phyloP scores from a whole-genome alignment of 2,113 vertebrate genomes.

The Rynchops niger region DNA sequence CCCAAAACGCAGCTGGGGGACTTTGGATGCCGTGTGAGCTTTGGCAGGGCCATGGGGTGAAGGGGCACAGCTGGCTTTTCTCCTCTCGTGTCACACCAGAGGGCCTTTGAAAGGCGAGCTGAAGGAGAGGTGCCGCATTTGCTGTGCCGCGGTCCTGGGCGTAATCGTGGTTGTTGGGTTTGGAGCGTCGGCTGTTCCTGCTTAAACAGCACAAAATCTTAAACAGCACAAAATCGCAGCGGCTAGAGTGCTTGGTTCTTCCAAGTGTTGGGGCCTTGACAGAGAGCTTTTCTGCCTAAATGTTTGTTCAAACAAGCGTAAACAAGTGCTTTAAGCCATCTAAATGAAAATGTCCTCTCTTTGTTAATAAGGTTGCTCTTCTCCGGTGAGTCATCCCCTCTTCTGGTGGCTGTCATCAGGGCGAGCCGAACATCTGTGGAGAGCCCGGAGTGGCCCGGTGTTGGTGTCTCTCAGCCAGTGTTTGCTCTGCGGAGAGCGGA shows the following conservation, averaged over 20 bases:
- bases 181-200: neutral
- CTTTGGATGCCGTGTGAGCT: neutral
- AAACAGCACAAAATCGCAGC: neutral
- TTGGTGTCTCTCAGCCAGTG: neutral
- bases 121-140: neutral
- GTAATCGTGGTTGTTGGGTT: neutral
- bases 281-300: neutral
- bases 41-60: accelerated
- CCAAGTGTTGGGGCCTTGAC: neutral
- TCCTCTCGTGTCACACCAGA: neutral
- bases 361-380: neutral
- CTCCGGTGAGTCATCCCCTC: neutral
- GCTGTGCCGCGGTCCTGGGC: neutral
- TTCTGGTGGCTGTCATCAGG: neutral
- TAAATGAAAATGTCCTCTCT: neutral
- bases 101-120: neutral
- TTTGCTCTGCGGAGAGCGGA: neutral
- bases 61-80: neutral
- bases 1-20: neutral
- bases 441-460: neutral
- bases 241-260: neutral
- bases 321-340: neutral
- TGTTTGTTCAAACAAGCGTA: neutral
- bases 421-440: neutral
- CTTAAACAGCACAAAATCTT: neutral